Conservation (phyloP, 2,797 vertebrate genomes). For the Podargus strigoides region DNA sequence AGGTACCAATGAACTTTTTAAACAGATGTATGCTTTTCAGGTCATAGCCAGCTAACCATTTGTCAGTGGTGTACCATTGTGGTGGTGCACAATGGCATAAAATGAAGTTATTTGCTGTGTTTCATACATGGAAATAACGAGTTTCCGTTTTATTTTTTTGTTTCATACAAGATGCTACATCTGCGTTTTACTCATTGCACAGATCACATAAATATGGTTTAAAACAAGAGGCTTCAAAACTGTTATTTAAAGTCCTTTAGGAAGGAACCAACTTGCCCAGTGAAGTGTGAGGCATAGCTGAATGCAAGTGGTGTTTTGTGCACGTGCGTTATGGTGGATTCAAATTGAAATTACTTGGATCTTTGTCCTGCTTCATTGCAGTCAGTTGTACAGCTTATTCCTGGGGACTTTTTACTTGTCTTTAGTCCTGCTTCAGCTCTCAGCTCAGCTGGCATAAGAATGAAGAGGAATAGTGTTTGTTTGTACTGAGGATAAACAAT, state of each 20-base stretch:
- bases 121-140: background rate
- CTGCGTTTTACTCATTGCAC: background rate
- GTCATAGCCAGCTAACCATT: background rate
- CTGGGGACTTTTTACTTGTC: background rate
- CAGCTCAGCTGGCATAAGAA: background rate
- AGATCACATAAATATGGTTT: background rate
- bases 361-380: background rate
- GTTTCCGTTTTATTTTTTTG: background rate
- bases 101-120: background rate
- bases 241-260: background rate
- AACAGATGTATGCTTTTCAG: too few species aligned
- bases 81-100: background rate
- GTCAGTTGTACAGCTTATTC: background rate
- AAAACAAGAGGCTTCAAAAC: background rate
- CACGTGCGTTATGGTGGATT: background rate
- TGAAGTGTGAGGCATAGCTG: background rate
- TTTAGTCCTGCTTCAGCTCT: background rate
- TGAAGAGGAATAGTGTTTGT: background rate
- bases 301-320: background rate
- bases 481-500: background rate
- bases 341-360: background rate
- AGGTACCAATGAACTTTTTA: background rate
- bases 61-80: too few species aligned
- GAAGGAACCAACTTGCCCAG: background rate
- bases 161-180: background rate